Base-by-base conservation (phyloP, 2,113 vertebrate genomes). In the Eretmochelys imbricata region DNA sequence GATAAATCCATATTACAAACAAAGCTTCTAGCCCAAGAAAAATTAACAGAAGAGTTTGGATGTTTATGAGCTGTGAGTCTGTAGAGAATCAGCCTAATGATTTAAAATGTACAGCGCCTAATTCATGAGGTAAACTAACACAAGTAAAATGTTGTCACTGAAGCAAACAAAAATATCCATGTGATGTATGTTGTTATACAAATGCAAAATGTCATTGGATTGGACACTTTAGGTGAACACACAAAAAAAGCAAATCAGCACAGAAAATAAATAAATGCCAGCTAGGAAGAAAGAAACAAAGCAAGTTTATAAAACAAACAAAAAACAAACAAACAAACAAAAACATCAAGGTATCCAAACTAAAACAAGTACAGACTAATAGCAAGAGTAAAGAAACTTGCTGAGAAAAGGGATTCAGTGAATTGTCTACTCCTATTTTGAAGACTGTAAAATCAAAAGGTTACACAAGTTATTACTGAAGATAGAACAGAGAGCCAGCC, bases 81-180 rank as follows among this genome's bases (percentile, higher is more conserved):
- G 3, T 12, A 51, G 16, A 8, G 27, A 50, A 2, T 8, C 31
- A 79, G 48, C 82, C 0, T 87, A 72, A 93, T 93, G 38, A 0
- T 0, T 82, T 89, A 51, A 82, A 82, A 88, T 54, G 5, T 48
- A 0, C 13, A n/a, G 1, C 10, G 2, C 3, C 22, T 27, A 6
- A 22, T 69, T 80, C 20, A 42, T 8, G 49, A 82, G 57, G 42
- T 46, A 59, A 88, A 3, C 3, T 84, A 78, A 50, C 4, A 48
- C 2, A 48, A 14, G 8, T 1, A 0, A 82, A 90, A 84, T 90
- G 1, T 54, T 93, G 85, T 50, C 17, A 6, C 3, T 82, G 31
- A 80, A 65, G 1, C n/a, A 22, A 76, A 48, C 2, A 35, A 24
- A 65, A 80, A 59, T 6, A 76, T 1, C 25, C 75, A 80, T 17